A percentile compares a stretch with the other conserved stretches of the same genome.
phyloP scores from a whole-genome alignment of 2,113 vertebrate species.

The Callospermophilus lateralis region DNA sequence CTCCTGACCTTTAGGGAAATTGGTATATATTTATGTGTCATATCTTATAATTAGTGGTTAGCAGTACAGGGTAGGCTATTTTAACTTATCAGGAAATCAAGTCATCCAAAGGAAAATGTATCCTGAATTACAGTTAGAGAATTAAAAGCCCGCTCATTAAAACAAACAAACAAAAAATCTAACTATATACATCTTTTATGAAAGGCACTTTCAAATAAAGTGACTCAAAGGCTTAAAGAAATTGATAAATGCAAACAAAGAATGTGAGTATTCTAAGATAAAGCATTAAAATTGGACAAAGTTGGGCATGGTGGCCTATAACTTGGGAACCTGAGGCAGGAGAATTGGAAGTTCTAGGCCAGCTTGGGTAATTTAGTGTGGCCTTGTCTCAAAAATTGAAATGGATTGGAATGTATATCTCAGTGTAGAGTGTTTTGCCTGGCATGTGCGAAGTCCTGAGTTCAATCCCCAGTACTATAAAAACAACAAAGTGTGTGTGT shows the following conservation, averaged over 20 bases:
- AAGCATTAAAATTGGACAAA: background rate
- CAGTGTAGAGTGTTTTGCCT: too few relatives aligned
- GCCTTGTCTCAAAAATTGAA: too few relatives aligned
- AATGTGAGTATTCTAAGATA: background rate
- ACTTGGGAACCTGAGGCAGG: background rate
- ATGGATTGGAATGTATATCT: too few relatives aligned
- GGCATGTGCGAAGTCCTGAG: too few relatives aligned
- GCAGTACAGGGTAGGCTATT: background rate
- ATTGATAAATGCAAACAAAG: background rate
- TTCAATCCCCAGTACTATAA: too few relatives aligned
- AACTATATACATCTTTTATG: background rate
- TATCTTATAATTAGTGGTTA: background rate
- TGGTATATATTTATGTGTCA: background rate
- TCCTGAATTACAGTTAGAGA: background rate
- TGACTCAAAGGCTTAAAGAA: background rate
- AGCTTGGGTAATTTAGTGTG: too few relatives aligned
- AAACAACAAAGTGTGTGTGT: too few relatives aligned
- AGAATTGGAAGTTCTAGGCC: background rate
- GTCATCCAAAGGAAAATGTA: background rate
- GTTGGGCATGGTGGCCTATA: background rate
- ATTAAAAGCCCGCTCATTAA: background rate
- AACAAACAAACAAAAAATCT: background rate
- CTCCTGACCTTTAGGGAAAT: background rate
- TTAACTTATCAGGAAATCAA: background rate
- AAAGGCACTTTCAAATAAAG: conserved; percentile 26